Evolutionary conservation across 1,140 invertebrate species (phyloP), one percentile per base, ranked within the genome.

Genomic region (Zelostemma sp.): DNA sequence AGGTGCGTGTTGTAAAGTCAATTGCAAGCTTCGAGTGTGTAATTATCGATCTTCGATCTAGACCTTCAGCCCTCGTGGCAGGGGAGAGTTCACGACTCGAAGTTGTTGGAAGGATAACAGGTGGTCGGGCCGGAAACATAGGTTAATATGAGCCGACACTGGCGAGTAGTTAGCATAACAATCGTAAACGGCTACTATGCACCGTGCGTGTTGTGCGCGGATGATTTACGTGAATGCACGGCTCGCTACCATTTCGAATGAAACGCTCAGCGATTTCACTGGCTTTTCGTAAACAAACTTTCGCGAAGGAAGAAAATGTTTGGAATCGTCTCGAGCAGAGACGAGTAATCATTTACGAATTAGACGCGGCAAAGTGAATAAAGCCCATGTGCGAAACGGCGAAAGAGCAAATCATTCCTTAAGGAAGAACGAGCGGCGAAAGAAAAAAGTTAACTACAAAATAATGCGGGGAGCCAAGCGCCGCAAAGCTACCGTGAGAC

Each of bases 131-230:
- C 80, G 80, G 80, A 82, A 82, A 81, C 78, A 80, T 79, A 82
- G 77, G 72, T 79, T 76, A 77, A 80, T 83, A 81, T 77, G 80
- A 81, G 75, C 79, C 79, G 79, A 80, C 81, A 83, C 77, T 79
- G 72, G 74, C 62, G 75, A 82, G 78, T 81, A 80, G 81, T 83
- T 83, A 83, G 81, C 80, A 83, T 83, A 83, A 82, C 80, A 82
- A 83, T 83, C 77, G 80, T 73, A 80, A 74, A 75, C 73, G 76
- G 75, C 74, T 76, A 77, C 73, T 75, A 72, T 73, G 62, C 68
- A 59, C 64, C 68, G 68, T 73, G 70, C 66, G 71, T 62, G 63
- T 63, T 73, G 73, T 74, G 72, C 66, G 72, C 68, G 69, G 80
- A 81, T 81, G 79, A 82, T 82, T 81, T 80, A 82, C 77, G 77